Evolutionary conservation across 2,797 vertebrate genomes (phyloP).

Genomic region (Syngnathus rostellatus): DNA sequence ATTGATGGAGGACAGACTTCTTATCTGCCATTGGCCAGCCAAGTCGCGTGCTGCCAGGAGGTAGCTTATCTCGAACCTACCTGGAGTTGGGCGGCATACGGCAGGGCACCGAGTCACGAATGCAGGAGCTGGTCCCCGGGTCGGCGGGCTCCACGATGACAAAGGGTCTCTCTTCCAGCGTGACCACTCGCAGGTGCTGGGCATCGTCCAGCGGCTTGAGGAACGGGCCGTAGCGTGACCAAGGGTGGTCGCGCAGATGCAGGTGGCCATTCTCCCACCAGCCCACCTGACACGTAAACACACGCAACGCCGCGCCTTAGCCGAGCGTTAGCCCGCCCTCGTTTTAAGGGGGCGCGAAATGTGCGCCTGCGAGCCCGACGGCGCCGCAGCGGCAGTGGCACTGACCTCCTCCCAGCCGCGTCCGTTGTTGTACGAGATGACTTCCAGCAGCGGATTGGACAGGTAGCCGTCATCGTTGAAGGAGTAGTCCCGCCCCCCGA

Average conservation of each 20-base stretch:
- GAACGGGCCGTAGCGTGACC: constrained; percentile 86
- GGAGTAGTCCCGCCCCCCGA: constrained; percentile 85
- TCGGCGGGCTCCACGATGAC: constrained; percentile 88
- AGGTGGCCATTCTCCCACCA: constrained; percentile 85
- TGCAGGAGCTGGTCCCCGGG: constrained; percentile 85
- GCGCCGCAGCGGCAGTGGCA: neutral
- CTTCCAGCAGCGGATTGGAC: constrained; percentile 86
- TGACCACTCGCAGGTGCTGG: constrained; percentile 85
- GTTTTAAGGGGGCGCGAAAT: neutral
- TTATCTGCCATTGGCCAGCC: constrained; percentile 3
- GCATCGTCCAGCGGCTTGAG: constrained; percentile 82
- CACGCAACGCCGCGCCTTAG: neutral
- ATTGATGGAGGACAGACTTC: neutral
- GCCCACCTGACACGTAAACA: constrained; percentile 69
- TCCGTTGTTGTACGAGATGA: constrained; percentile 86
- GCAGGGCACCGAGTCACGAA: constrained; percentile 89
- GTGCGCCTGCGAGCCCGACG: no score
- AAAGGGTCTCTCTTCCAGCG: constrained; percentile 87
- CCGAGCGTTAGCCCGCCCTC: neutral
- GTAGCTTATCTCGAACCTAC: constrained; percentile 41
- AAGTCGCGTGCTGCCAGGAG: neutral
- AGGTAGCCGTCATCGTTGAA: constrained; percentile 90
- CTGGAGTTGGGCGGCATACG: constrained; percentile 80
- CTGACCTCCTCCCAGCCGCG: constrained; percentile 91
- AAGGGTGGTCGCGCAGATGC: constrained; percentile 77